These are phyloP conservation scores for Ceramica pisi DNA, from an alignment of 2,888 invertebrate species.

Conservation along the genomic window DNA sequence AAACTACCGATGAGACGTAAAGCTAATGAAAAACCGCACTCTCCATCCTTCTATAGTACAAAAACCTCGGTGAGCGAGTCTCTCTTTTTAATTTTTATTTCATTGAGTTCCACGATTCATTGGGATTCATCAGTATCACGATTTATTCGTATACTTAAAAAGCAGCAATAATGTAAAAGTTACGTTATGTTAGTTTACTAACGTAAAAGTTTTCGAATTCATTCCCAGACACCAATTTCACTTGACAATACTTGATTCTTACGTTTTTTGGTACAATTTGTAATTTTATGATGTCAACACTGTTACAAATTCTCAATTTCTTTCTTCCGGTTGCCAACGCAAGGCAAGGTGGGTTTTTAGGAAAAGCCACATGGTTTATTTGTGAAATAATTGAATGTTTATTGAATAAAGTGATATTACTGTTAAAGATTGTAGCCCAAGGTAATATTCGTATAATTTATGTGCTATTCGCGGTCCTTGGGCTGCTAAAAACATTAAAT, in stretches of 20 bases:
- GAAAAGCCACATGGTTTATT: conserved; percentile 84
- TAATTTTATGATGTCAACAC: conserved; percentile 60
- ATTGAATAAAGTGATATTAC: conserved; percentile 55
- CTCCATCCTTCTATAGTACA: not conserved
- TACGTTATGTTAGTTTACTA: no score
- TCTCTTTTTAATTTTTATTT: not conserved
- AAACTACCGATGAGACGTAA: no score
- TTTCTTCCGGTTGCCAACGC: conserved; percentile 89
- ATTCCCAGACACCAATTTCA: no score
- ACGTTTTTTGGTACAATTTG: conserved; percentile 39
- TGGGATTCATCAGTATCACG: no score
- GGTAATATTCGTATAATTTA: conserved; percentile 65
- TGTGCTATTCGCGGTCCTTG: not conserved
- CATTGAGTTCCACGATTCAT: not conserved
- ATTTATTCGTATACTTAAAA: not conserved
- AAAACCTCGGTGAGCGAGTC: not conserved
- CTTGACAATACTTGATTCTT: not conserved
- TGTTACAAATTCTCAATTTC: conserved; percentile 67
- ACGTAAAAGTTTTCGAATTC: not conserved
- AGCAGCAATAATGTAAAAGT: no score
- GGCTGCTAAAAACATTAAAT: conserved; percentile 44
- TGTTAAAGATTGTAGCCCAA: conserved; percentile 56
- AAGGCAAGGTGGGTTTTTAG: conserved; percentile 86
- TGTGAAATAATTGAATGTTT: conserved; percentile 62
- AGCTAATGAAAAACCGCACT: no score